Percentiles rank a stretch among this genome's conserved stretches.
Conservation (phyloP, 2,113 vertebrate species). For the Poeciliopsis retropinna region DNA sequence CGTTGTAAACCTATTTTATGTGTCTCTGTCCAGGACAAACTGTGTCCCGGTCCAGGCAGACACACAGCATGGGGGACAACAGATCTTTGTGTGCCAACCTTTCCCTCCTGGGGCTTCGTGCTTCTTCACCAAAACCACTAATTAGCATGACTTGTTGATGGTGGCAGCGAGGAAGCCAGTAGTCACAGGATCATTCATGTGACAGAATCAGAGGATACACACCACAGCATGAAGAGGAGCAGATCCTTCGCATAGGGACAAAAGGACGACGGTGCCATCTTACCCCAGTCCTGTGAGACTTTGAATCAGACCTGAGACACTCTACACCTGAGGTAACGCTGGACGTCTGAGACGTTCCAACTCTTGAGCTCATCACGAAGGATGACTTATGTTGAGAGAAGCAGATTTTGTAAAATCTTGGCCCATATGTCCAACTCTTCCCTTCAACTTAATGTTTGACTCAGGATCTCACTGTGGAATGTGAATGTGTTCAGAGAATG, state of each 20-base stretch:
- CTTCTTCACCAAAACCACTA: constrained; percentile 46
- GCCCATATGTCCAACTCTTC: no score
- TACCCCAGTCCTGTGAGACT: not conserved
- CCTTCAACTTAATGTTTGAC: no score
- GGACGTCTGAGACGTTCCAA: not conserved
- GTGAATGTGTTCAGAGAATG: no score
- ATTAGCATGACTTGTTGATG: constrained; percentile 37
- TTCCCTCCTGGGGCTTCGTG: constrained; percentile 36
- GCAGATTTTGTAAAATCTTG: not conserved
- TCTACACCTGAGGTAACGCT: no score
- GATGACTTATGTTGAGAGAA: not conserved
- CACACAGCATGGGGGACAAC: constrained; percentile 18
- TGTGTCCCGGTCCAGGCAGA: not conserved
- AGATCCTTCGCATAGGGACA: not conserved
- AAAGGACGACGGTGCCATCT: not conserved
- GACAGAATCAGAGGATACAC: constrained; percentile 25
- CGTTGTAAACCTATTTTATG: not conserved
- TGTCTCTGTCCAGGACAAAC: not conserved
- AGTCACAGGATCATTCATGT: constrained; percentile 60
- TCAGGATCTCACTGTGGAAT: no score
- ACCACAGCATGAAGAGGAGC: constrained; percentile 8
- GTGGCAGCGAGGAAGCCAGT: constrained; percentile 6
- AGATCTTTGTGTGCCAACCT: constrained; percentile 35
- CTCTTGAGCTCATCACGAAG: not conserved
- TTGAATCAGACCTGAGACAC: no score